These are phyloP conservation scores for Mystacornis crossleyi DNA, from an alignment of 2,113 vertebrate species.

Conservation along the genomic window DNA sequence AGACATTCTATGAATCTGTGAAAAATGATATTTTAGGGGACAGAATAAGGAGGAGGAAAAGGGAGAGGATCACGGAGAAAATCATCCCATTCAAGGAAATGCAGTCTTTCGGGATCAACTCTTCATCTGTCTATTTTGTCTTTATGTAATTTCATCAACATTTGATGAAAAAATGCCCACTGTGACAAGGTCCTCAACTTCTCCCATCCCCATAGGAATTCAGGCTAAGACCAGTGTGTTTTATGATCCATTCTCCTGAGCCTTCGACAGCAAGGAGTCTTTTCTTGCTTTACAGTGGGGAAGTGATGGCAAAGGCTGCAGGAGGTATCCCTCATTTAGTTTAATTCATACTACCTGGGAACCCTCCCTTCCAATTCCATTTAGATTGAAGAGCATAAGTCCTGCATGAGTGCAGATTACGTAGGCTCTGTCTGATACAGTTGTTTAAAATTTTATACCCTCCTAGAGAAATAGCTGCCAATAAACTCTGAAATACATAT, in stretches of 20 bases:
- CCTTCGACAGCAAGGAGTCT: background rate
- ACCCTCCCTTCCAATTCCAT: conserved; percentile 14
- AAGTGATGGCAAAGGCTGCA: background rate
- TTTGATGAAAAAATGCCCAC: background rate
- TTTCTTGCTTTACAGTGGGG: background rate
- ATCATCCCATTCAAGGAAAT: background rate
- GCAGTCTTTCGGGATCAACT: background rate
- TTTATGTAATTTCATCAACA: background rate
- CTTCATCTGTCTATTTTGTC: background rate
- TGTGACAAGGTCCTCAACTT: background rate
- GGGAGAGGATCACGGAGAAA: background rate
- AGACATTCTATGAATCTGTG: no score
- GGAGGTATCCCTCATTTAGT: background rate
- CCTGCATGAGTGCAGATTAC: background rate
- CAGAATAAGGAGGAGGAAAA: background rate
- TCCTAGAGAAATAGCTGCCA: background rate
- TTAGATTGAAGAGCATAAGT: background rate
- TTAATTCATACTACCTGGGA: conserved; percentile 15
- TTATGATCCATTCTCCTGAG: background rate
- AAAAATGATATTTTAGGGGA: background rate
- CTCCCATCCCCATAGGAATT: background rate
- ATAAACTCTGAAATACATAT: background rate
- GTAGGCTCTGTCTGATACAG: background rate
- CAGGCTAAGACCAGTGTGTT: background rate
- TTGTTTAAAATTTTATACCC: conserved; percentile 5